phyloP scores from a whole-genome alignment of 1,140 invertebrate species.

The Platorchestia sp. region DNA sequence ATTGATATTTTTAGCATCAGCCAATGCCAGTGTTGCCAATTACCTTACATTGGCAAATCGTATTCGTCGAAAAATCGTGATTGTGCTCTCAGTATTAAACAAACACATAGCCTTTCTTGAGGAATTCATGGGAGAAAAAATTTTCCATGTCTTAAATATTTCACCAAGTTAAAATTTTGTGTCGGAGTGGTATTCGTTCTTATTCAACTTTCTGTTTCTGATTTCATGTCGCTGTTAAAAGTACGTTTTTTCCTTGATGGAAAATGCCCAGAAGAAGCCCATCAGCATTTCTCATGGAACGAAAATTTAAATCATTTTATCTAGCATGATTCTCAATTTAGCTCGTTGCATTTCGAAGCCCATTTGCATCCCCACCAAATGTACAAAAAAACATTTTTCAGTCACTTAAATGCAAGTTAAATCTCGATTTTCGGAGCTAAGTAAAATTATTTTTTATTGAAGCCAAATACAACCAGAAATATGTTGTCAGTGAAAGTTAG shows the following conservation, averaged over 20 bases:
- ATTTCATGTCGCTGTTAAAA: neutral
- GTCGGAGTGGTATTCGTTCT: neutral
- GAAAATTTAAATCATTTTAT: neutral
- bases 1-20: neutral
- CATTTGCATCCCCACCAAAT: neutral
- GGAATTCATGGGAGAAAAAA: neutral
- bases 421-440: too few relatives aligned
- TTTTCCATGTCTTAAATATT: neutral
- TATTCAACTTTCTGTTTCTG: neutral
- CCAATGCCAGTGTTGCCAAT: neutral
- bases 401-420: too few relatives aligned
- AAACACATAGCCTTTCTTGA: too few relatives aligned
- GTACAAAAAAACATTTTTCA: neutral
- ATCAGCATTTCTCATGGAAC: neutral
- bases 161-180: neutral
- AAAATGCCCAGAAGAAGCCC: neutral
- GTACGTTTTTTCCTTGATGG: neutral
- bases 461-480: too few relatives aligned
- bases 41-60: neutral
- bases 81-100: too few relatives aligned
- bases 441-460: too few relatives aligned
- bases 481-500: too few relatives aligned
- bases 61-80: too few relatives aligned
- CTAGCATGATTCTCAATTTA: neutral
- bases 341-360: neutral